Evolutionary conservation across 2,113 vertebrate species (phyloP).

Genomic region (Colaptes auratus): DNA sequence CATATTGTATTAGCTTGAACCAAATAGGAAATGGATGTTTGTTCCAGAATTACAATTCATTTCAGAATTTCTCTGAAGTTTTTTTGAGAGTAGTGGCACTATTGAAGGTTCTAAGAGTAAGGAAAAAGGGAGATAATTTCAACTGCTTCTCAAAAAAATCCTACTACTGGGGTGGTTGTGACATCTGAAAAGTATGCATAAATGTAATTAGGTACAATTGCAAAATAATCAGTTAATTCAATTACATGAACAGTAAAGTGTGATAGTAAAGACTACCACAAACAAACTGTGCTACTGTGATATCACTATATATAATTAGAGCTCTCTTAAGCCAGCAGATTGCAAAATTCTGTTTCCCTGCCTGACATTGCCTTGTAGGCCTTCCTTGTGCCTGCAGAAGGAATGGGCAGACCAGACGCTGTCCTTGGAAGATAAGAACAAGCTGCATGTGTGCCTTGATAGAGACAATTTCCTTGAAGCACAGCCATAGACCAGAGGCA

Average conservation of each 20-base stretch:
- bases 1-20: not conserved
- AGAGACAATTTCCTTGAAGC: not conserved
- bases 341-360: not conserved
- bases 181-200: not conserved
- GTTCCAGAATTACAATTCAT: not conserved
- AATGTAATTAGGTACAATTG: not conserved
- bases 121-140: not conserved
- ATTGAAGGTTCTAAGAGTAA: not conserved
- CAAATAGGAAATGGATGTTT: not conserved
- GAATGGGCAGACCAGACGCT: not conserved
- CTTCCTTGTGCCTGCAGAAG: not conserved
- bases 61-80: conserved; percentile 3
- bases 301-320: not conserved
- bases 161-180: not conserved
- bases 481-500: not conserved
- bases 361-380: not conserved
- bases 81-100: not conserved
- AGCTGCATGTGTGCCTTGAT: not conserved
- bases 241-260: not conserved
- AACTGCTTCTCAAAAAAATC: not conserved
- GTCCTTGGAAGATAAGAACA: not conserved
- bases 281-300: not conserved
- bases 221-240: not conserved
- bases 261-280: not conserved
- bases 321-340: not conserved